Conservation (phyloP, 2,113 vertebrate genomes). For the Petroica traversi region DNA sequence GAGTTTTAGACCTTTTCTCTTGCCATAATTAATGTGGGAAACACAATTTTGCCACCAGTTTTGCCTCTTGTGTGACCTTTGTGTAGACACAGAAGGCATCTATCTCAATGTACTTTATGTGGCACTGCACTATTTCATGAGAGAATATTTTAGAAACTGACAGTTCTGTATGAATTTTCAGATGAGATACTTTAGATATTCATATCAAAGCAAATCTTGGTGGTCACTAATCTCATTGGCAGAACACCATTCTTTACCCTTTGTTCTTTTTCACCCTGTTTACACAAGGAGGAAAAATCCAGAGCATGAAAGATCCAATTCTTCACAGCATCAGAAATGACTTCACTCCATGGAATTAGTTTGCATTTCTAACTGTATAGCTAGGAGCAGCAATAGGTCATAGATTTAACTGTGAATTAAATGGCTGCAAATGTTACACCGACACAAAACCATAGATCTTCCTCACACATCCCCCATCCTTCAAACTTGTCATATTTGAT, state of each 20-base stretch:
- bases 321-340: background rate
- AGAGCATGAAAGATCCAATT: background rate
- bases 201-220: background rate
- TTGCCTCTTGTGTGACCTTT: background rate
- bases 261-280: background rate
- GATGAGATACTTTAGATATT: background rate
- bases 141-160: background rate
- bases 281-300: background rate
- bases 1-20: background rate
- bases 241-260: background rate
- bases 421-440: background rate
- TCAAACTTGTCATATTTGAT: background rate
- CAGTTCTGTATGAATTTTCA: background rate
- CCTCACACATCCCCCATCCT: background rate
- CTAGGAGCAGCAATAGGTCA: background rate
- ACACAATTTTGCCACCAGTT: background rate
- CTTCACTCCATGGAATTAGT: background rate
- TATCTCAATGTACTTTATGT: background rate
- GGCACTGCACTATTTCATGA: background rate
- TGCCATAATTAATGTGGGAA: background rate
- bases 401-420: background rate
- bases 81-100: rapidly evolving
- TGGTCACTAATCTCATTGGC: background rate
- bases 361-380: background rate
- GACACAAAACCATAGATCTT: background rate